phyloP scores from a whole-genome alignment of 2,113 vertebrate genomes.

The Muntiacus muntjak region DNA sequence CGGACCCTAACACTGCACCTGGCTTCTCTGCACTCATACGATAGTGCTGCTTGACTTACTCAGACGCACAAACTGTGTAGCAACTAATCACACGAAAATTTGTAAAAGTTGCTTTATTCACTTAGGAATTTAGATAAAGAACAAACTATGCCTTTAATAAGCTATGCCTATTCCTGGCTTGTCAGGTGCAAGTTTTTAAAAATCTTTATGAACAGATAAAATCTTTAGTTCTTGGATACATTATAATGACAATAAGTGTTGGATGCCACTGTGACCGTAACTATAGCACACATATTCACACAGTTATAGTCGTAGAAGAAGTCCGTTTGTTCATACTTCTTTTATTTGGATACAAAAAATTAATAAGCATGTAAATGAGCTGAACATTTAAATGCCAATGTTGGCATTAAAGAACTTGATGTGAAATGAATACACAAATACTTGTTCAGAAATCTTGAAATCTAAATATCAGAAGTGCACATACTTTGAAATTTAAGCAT shows the following conservation, averaged over 20 bases:
- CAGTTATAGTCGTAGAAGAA: not conserved
- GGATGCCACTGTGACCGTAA: not conserved
- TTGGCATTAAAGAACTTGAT: not conserved
- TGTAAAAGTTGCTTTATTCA: conserved; percentile 37
- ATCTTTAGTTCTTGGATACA: not conserved
- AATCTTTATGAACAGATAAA: conserved; percentile 29
- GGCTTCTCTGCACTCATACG: not conserved
- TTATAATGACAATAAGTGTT: not conserved
- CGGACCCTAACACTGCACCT: not conserved
- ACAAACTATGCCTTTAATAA: conserved; percentile 61
- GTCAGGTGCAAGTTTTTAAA: conserved; percentile 36
- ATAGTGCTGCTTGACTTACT: not conserved
- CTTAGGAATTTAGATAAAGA: conserved; percentile 46
- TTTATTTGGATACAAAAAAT: not conserved
- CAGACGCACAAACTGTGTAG: not conserved
- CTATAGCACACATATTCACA: not conserved
- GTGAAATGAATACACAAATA: not conserved
- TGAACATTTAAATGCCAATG: not conserved
- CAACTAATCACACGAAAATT: conserved; percentile 20
- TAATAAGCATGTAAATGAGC: conserved; percentile 33
- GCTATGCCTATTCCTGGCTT: conserved; percentile 30
- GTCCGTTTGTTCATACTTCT: not conserved
- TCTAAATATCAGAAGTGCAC: not conserved
- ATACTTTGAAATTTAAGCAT: not conserved
- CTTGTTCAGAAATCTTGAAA: not conserved